Evolutionary conservation across 2,888 invertebrate genomes (phyloP), one percentile per base, ranked within the genome.

Genomic region (Phalangium opilio): DNA sequence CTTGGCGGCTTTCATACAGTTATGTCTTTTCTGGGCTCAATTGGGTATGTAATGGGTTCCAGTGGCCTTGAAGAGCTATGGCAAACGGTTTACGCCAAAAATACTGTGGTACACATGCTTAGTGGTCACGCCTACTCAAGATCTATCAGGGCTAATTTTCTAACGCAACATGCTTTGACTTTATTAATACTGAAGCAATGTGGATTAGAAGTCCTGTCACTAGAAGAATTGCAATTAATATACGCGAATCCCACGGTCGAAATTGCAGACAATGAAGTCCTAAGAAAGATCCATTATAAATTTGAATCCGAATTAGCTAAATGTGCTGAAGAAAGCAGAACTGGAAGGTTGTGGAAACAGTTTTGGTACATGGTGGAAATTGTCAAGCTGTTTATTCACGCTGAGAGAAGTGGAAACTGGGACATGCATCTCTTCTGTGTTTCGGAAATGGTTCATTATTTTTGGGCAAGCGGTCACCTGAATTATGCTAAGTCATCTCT

Each of bases 401-500:
- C 41, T 41, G 41, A 41, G n/a, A 41, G 41, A 17, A 41, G 41
- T 19, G 41, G 41, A 17, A 21, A 41, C n/a, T 18, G 19, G 19
- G 11, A 20, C 18, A 19, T 41, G 3, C 18, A 41, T 4, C 4
- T 41, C 2, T 21, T 20, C 4, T 17, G 41, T 4, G 17, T 41
- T 1, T 10, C 15, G 12, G 10, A 41, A 41, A 18, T 41, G 41
- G 11, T 41, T 10, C 41, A 19, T 4, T 17, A 17, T 19, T 41
- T 41, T 8, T 21, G 21, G n/a, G 8, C 41, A 17, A 11, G 12
- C 21, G 64, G 66, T 12, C 62, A 67, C 57, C 62, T 63, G 43
- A 55, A 3, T n/a, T 64, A 65, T 55, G 62, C 63, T 21, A 63
- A 63, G 56, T 60, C 55, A 41, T 51, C 50, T 19, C 62, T 63